Evolutionary conservation across 2,888 invertebrate genomes (phyloP), one percentile per base, ranked within the genome.

Genomic region (Sphecodes monilicornis): DNA sequence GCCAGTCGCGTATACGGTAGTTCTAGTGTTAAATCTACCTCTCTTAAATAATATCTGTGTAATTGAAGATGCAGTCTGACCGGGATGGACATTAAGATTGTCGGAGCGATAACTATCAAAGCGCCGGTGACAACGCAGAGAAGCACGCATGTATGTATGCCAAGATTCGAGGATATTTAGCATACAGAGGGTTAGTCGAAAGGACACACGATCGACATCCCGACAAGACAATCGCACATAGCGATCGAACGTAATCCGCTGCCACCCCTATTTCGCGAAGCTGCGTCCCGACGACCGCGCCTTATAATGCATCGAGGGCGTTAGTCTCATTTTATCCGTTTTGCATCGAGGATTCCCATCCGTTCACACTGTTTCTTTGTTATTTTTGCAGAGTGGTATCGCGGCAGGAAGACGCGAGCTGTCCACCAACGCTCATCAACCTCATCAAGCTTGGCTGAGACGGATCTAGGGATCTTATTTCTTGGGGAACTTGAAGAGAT

Each of bases 361-460:
- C 79, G 80, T 82, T 76, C 80, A 68, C 84, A 60, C 71, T 57
- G 70, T 32, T 64, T 29, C 29, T 68, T 78, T 64, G 11, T 60
- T 76, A 66, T 60, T 60, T 43, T 60, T 41, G 3, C 66, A 13
- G 26, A 13, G 10, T 6, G 26, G 54, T 36, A 29, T 43, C 74
- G 41, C 39, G 16, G n/a, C 64, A 16, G 64, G n/a, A 36, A 73
- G 76, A 76, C 82, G 74, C 66, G 36, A 39, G 83, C 80, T 89
- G 89, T 89, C 89, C 89, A 88, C 89, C 89, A 88, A 89, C 89
- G 89, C 89, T 88, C 85, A 84, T 89, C 89, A 89, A 79, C 88
- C 80, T 89, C 85, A 86, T 89, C 89, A 89, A 78, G 76, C 54
- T 70, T 36, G 77, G 43, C 22, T 66, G 72, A 50, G 60, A 68